Percentiles rank a stretch among this genome's conserved stretches.
Conservation (phyloP, 1,140 invertebrate genomes). For the Drosophila kohkoa region DNA sequence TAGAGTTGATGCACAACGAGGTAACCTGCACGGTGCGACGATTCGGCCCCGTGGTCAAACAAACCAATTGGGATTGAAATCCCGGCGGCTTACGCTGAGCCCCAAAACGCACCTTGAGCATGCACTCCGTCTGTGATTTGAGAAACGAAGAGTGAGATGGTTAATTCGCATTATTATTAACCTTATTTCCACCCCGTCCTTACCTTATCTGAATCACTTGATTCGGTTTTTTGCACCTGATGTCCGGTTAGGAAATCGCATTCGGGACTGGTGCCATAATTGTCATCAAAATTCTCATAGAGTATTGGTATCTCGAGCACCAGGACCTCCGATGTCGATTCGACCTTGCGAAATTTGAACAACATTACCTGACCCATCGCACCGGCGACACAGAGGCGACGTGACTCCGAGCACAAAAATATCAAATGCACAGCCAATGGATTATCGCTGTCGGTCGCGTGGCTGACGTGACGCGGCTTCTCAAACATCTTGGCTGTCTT, state of each 20-base stretch:
- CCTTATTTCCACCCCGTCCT: background rate
- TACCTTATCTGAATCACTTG: conserved; percentile 86
- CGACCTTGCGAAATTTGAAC: conserved; percentile 97
- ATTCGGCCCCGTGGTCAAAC: conserved; percentile 93
- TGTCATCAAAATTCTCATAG: conserved; percentile 92
- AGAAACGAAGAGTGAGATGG: background rate
- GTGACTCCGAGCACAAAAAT: conserved; percentile 96
- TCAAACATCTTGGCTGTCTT: conserved; percentile 98
- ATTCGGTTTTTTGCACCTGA: conserved; percentile 87
- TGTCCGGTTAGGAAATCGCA: conserved; percentile 89
- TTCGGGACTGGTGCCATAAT: conserved; percentile 92
- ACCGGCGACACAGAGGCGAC: conserved; percentile 94
- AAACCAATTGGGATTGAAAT: conserved; percentile 98
- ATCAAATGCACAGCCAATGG: conserved; percentile 97
- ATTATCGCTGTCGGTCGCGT: conserved; percentile 89
- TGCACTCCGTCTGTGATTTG: conserved; percentile 84
- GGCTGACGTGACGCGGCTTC: conserved; percentile 86
- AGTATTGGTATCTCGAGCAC: conserved; percentile 95
- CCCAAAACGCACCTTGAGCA: conserved; percentile 91
- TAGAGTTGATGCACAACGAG: conserved; percentile 96
- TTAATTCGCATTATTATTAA: too few species aligned
- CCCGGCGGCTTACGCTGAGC: conserved; percentile 93
- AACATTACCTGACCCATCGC: conserved; percentile 96
- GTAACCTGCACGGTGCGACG: conserved; percentile 93
- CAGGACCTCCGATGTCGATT: conserved; percentile 93